Percentiles rank a stretch among this genome's conserved stretches.
These are phyloP conservation scores for Orthonychiurus folsomi DNA, from an alignment of 2,888 invertebrate species.

Conservation along the genomic window DNA sequence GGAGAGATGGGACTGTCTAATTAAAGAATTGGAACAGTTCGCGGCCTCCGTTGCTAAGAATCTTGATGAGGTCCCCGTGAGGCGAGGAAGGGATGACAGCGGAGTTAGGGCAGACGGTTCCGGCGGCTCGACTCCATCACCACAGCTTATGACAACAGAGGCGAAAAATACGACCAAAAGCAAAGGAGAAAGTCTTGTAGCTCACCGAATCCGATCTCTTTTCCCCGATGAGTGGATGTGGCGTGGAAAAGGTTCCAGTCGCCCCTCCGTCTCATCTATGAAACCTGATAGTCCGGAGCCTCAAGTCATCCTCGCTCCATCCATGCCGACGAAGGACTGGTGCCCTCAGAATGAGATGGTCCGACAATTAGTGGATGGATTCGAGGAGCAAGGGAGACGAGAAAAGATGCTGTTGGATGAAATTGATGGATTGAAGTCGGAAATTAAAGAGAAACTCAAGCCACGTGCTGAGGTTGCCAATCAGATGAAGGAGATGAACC, in stretches of 20 bases:
- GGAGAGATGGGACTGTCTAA: slow-evolving; percentile 37
- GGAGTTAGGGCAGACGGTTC: not conserved
- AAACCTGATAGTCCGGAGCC: not conserved
- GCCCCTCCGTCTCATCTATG: not conserved
- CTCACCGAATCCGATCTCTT: slow-evolving; percentile 21
- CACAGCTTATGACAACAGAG: not conserved
- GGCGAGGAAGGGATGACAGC: not conserved
- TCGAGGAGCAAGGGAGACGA: slow-evolving; percentile 28
- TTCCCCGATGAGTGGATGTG: slow-evolving; percentile 20
- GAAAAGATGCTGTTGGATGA: slow-evolving; percentile 33
- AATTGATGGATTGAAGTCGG: slow-evolving; percentile 34
- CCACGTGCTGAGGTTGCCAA: slow-evolving; percentile 19
- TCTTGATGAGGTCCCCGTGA: slow-evolving; percentile 10
- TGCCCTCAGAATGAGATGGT: slow-evolving; percentile 22
- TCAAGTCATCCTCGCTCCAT: not conserved
- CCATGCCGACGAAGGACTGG: slow-evolving; percentile 6
- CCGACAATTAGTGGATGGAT: slow-evolving; percentile 23
- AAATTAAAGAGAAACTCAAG: slow-evolving; percentile 9
- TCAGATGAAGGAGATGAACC: slow-evolving; percentile 43
- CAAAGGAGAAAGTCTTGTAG: slow-evolving; percentile 17
- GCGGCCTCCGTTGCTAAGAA: slow-evolving; percentile 19
- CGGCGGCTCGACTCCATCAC: no score
- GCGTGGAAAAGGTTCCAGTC: not conserved
- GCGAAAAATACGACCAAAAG: not conserved
- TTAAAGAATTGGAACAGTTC: slow-evolving; percentile 35